Conservation (phyloP, 1,140 invertebrate genomes). For the Anthonomus grandis region DNA sequence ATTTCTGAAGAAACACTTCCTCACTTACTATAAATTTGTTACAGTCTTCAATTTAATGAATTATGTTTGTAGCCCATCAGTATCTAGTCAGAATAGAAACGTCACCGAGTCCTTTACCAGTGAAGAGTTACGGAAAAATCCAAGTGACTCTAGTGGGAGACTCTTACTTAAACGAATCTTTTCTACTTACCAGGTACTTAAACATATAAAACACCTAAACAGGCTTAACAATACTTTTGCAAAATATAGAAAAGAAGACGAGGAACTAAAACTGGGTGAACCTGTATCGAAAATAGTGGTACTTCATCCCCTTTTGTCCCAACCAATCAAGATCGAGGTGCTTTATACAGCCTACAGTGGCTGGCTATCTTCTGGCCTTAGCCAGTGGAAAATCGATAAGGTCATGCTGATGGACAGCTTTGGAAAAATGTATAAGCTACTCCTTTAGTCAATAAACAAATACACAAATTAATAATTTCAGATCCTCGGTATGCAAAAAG, state of each 20-base stretch:
- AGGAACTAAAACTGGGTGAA: slow-evolving; percentile 68
- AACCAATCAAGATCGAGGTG: slow-evolving; percentile 67
- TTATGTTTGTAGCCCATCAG: slow-evolving; percentile 67
- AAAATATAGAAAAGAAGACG: slow-evolving; percentile 68
- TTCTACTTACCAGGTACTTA: slow-evolving; percentile 75
- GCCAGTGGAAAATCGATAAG: slow-evolving; percentile 77
- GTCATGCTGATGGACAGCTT: slow-evolving; percentile 81
- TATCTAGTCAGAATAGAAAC: slow-evolving; percentile 79
- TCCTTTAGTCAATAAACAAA: background rate
- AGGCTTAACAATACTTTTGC: no score
- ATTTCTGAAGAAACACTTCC: no score
- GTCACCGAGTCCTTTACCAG: slow-evolving; percentile 60
- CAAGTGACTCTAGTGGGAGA: slow-evolving; percentile 80
- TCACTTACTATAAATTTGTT: no score
- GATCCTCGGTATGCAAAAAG: slow-evolving; percentile 75
- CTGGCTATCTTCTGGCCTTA: slow-evolving; percentile 84
- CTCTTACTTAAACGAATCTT: slow-evolving; percentile 80
- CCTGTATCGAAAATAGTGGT: slow-evolving; percentile 78
- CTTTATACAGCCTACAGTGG: slow-evolving; percentile 87
- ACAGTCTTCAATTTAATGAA: no score
- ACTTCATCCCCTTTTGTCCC: slow-evolving; percentile 78
- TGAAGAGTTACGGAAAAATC: slow-evolving; percentile 75
- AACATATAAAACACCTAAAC: slow-evolving; percentile 2
- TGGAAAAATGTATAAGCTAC: slow-evolving; percentile 61
- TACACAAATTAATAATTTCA: slow-evolving; percentile 42